Conservation (phyloP, 2,797 vertebrate genomes). For the Melanotaenia maccullochi region DNA sequence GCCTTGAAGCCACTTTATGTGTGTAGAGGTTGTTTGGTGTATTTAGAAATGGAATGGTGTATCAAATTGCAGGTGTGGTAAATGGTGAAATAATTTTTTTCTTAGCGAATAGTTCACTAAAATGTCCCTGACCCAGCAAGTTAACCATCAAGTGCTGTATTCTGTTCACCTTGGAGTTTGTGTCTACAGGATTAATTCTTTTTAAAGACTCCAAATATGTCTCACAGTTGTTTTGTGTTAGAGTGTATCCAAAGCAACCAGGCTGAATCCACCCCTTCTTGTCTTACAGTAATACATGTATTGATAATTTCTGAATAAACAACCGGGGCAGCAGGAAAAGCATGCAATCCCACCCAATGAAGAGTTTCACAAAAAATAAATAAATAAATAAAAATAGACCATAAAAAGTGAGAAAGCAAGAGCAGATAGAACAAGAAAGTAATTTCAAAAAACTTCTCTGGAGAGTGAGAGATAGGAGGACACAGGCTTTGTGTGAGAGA, state of each 20-base stretch:
- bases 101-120: not conserved
- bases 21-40: not conserved
- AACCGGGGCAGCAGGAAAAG: constrained; percentile 8
- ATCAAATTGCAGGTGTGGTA: not conserved
- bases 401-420: not conserved
- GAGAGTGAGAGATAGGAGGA: constrained; percentile 30
- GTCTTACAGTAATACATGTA: not conserved
- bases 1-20: not conserved
- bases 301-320: not conserved
- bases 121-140: not conserved
- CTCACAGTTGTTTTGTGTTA: not conserved
- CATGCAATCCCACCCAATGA: not conserved
- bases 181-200: not conserved
- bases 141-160: not conserved
- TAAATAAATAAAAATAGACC: too few species aligned
- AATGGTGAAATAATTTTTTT: not conserved
- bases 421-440: not conserved
- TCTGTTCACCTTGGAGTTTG: constrained; percentile 19
- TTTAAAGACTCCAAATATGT: not conserved
- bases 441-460: constrained; percentile 36
- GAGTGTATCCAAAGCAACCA: constrained; percentile 15
- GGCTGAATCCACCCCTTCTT: not conserved
- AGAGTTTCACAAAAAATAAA: constrained; percentile 5
- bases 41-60: not conserved
- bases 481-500: constrained; percentile 12